A percentile compares a stretch with the other conserved stretches of the same genome.
Conservation (phyloP, 2,113 vertebrate genomes). For the Corythornis vintsioides region DNA sequence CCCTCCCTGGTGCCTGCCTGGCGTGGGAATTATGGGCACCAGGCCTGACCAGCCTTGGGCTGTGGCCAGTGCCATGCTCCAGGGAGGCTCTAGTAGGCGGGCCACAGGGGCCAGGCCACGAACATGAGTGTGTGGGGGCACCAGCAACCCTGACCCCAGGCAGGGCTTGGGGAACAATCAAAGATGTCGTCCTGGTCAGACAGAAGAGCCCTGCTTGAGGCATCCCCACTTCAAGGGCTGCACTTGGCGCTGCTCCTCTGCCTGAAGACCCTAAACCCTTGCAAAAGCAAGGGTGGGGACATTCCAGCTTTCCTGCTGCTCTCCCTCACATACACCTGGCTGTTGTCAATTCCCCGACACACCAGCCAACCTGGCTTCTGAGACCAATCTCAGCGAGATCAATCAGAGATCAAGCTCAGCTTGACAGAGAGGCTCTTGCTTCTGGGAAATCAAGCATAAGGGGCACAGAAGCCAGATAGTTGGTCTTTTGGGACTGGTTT, state of each 20-base stretch:
- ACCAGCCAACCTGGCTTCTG: too few relatives aligned
- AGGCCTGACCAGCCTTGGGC: accelerated
- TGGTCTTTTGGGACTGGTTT: not conserved
- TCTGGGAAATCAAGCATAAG: not conserved
- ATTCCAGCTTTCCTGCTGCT: not conserved
- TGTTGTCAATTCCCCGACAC: accelerated
- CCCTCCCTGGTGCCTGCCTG: not conserved
- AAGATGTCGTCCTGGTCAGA: accelerated
- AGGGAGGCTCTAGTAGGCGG: not conserved
- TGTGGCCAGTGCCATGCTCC: not conserved
- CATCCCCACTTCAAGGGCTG: too few relatives aligned
- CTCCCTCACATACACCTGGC: accelerated
- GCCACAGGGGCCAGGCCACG: not conserved
- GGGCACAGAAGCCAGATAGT: not conserved
- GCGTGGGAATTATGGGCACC: too few relatives aligned
- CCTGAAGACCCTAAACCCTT: not conserved
- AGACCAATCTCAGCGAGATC: not conserved
- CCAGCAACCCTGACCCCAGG: accelerated
- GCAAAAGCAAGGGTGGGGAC: not conserved
- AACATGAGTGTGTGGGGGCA: too few relatives aligned
- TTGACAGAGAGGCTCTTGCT: not conserved
- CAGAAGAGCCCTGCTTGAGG: not conserved
- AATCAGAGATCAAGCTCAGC: not conserved
- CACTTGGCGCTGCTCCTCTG: accelerated
- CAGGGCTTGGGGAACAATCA: not conserved